Percentiles rank a stretch among this genome's conserved stretches.
Conservation (phyloP, 2,888 invertebrate species). For the Tetramorium bicarinatum region DNA sequence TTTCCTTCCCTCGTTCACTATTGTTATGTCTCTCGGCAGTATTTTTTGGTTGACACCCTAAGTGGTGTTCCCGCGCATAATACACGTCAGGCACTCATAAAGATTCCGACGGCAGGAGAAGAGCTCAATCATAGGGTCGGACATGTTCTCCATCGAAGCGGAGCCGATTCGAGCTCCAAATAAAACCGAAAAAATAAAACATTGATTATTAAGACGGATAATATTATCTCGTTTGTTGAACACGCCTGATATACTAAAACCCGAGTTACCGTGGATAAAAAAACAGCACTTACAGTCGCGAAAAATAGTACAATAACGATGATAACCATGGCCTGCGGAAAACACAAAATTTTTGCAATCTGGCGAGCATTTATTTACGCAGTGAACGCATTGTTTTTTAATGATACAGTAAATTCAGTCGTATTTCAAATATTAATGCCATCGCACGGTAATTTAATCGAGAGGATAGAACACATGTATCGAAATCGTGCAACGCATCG, state of each 20-base stretch:
- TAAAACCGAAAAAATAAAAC: background rate
- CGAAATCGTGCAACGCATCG: background rate
- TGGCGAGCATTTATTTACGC: background rate
- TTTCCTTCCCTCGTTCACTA: slow-evolving; percentile 53
- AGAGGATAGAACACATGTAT: background rate
- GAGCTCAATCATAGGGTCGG: slow-evolving; percentile 44
- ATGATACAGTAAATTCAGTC: slow-evolving; percentile 24
- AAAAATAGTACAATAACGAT: slow-evolving; percentile 20
- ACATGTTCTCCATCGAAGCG: background rate
- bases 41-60: slow-evolving; percentile 47
- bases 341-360: slow-evolving; percentile 37
- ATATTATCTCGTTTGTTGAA: slow-evolving; percentile 11
- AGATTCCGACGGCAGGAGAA: slow-evolving; percentile 32
- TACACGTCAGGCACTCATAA: slow-evolving; percentile 38
- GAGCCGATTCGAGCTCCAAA: background rate
- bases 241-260: background rate
- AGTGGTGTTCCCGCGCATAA: slow-evolving; percentile 53
- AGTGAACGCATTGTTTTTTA: background rate
- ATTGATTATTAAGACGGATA: background rate
- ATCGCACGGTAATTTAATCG: slow-evolving; percentile 2
- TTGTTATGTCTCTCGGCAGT: slow-evolving; percentile 59
- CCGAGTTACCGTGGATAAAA: slow-evolving; percentile 12
- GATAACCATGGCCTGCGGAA: slow-evolving; percentile 4
- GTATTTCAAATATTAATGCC: slow-evolving; percentile 36
- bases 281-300: background rate